Evolutionary conservation across 1,140 invertebrate species (phyloP).

Genomic region (Contarinia nasturtii): DNA sequence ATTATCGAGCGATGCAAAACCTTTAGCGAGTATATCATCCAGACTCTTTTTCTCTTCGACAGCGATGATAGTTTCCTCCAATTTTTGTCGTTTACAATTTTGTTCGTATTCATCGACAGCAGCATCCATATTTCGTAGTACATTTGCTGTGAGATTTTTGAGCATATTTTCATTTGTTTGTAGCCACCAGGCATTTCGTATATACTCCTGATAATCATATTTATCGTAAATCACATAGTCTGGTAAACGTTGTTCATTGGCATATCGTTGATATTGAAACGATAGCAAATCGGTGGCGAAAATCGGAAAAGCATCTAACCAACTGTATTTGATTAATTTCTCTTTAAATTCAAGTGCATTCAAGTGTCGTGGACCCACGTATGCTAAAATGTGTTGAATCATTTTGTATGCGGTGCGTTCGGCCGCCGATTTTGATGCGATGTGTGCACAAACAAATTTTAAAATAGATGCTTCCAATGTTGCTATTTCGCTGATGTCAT

Average conservation of each 20-base stretch:
- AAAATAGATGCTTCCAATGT: neutral
- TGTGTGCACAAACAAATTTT: neutral
- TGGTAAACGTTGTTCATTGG: neutral
- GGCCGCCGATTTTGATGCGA: slow-evolving; percentile 1
- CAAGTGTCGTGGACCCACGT: neutral
- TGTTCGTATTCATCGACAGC: too few relatives aligned
- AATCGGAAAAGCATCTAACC: neutral
- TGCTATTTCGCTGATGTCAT: neutral
- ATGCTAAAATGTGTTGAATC: slow-evolving; percentile 7
- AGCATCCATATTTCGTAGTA: too few relatives aligned
- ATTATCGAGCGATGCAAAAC: too few relatives aligned
- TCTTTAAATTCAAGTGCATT: neutral
- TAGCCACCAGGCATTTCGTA: slow-evolving; percentile 1
- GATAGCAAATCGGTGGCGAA: neutral
- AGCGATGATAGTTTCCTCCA: too few relatives aligned
- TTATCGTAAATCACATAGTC: slow-evolving; percentile 2
- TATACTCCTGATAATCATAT: neutral
- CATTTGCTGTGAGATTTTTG: too few relatives aligned
- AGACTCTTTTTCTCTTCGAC: too few relatives aligned
- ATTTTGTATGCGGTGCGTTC: slow-evolving; percentile 5
- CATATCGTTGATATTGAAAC: neutral
- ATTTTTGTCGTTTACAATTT: too few relatives aligned
- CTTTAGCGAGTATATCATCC: too few relatives aligned
- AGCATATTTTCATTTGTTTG: neutral
- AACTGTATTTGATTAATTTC: neutral